Evolutionary conservation across 2,797 vertebrate species (phyloP).

Genomic region (Columba guinea): DNA sequence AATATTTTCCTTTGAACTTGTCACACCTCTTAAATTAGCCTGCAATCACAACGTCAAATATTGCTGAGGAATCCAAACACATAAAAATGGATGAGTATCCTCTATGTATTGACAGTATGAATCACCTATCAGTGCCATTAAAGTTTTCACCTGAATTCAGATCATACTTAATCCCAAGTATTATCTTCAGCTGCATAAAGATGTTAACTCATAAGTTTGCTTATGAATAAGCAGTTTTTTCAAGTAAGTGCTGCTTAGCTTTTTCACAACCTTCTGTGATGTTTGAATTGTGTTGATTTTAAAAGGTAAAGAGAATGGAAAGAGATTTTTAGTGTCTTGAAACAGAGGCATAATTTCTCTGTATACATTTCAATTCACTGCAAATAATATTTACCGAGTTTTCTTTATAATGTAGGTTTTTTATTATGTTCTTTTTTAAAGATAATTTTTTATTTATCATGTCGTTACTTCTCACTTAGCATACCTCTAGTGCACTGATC

Average conservation of each 20-base stretch:
- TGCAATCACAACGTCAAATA: not conserved
- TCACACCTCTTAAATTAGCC: not conserved
- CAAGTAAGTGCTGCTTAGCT: not conserved
- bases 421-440: not conserved
- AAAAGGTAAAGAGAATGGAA: not conserved
- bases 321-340: not conserved
- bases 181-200: not conserved
- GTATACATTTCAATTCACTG: not conserved
- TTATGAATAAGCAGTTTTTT: not conserved
- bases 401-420: rapidly evolving
- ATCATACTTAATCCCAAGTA: not conserved
- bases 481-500: not conserved
- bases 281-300: not conserved
- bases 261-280: not conserved
- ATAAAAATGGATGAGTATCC: not conserved
- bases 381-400: not conserved
- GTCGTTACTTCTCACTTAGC: not conserved
- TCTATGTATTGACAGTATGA: not conserved
- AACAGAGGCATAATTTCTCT: not conserved
- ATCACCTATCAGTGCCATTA: not conserved
- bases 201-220: not conserved
- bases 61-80: not conserved
- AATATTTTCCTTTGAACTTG: not conserved
- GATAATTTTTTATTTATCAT: not conserved
- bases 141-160: not conserved